Evolutionary conservation across 2,888 invertebrate genomes (phyloP), one percentile per base, ranked within the genome.

Genomic region (Cantharis nigra): DNA sequence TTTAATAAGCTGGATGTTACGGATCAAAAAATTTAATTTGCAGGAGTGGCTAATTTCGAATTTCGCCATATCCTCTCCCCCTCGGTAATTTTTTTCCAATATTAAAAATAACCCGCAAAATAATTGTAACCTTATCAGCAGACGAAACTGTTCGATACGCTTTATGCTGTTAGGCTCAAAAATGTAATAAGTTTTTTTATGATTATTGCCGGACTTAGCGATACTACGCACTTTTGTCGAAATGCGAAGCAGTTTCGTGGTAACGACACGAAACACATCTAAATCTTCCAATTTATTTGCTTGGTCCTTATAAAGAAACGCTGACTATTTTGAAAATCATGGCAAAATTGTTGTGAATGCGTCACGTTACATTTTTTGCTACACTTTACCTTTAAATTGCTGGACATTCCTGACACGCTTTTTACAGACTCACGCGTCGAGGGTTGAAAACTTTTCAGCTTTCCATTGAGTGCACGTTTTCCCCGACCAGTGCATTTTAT

Each of bases 231-330:
- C 69, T 49, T 70, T 33, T 64, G 63, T 71, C 76, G 71, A 76
- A 76, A 76, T 69, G 72, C 72, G 72, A 71, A 65, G 69, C 75
- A 75, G 75, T 71, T 74, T 63, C 71, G 49, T 64, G 30, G 71
- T 75, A 75, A 75, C 67, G 76, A 72, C 72, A 72, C 64, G 76
- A 76, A 76, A 74, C 73, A 73, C 70, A 62, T 70, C 77, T 70
- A 73, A 77, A 73, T 75, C 70, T 70, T 65, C 76, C 69, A 67
- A 72, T 76, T 63, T 71, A 67, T 67, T 67, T 67, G 67, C 69
- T 74, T 77, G 74, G 74, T 74, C 67, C 77, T 77, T 69, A 67
- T 71, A 71, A 78, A 78, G 74, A 78, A 78, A 77, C 74, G 77
- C 77, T 77, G 77, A 74, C 77, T 74, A 71, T 23, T 71, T 71